Base-by-base conservation (phyloP, 2,888 invertebrate genomes). In the Chaetogeoica ovagalla region DNA sequence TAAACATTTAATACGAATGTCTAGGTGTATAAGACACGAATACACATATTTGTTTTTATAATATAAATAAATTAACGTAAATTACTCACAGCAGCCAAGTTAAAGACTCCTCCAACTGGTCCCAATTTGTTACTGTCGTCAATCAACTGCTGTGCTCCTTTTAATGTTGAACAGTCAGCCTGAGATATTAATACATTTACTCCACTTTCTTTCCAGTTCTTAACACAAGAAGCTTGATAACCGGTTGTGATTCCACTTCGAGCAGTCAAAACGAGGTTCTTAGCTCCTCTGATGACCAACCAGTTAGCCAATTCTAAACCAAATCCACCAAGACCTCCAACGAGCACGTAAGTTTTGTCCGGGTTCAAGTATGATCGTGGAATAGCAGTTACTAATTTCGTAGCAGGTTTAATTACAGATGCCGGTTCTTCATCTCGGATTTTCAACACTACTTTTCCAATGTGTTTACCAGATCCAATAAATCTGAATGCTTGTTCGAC, bases 391-490 rank as follows among this genome's bases (percentile, higher is more conserved):
- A 96, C 90, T 4, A 91, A 88, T 84, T 91, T 91, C 23, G 87
- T 83, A 59, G 87, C 84, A 1, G 91, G 89, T 83, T 87, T 87
- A 11, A 88, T 82, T 0, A 87, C 85, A 65, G 84, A 86, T 82
- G 70, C 83, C 1, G 87, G 84, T 86, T 95, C 95, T 87, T 96
- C 96, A 52, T 93, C 91, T 82, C 95, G 90, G 81, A 98, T 92
- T 87, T 96, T 94, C 83, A 98, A 87, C 72, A 98, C 87, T 73
- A 98, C 98, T 89, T 98, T 98, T 84, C 98, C 98, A 85, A 98
- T 96, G 87, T 98, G 98, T 86, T 95, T 96, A 82, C 98, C 98
- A 13, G 95, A 93, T 23, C 97, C 98, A 96, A 98, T 98, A 87
- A 90, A 96, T 87, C 92, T 89, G 90, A 97, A 98, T 3, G 97